Evolutionary conservation across 2,113 vertebrate genomes (phyloP).

Genomic region (Chascanopsetta lugubris): DNA sequence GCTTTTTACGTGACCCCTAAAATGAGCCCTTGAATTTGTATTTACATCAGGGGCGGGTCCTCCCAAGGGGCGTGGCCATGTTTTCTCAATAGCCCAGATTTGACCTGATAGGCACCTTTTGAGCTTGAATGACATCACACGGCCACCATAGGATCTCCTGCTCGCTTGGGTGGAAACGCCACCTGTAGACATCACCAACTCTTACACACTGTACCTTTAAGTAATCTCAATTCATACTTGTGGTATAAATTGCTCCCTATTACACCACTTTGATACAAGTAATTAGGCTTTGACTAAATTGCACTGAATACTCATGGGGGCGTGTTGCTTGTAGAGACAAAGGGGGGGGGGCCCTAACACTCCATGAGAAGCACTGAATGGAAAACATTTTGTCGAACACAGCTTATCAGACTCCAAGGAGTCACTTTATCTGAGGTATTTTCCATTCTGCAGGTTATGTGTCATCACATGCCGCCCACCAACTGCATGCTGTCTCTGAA

Average conservation of each 20-base stretch:
- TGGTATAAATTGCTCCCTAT: background rate
- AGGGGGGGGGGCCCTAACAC: conserved; percentile 53
- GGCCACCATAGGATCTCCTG: no score
- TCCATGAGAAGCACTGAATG: conserved; percentile 41
- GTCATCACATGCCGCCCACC: conserved; percentile 74
- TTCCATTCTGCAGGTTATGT: conserved; percentile 74
- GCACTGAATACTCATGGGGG: conserved; percentile 25
- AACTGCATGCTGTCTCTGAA: conserved; percentile 63
- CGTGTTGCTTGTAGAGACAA: conserved; percentile 44
- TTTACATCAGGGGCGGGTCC: no score
- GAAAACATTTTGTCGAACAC: conserved; percentile 54
- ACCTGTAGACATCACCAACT: no score
- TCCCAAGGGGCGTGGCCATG: no score
- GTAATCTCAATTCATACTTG: no score
- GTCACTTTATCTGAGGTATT: conserved; percentile 78
- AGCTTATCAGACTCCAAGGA: conserved; percentile 67
- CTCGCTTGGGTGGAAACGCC: no score
- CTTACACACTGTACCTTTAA: no score
- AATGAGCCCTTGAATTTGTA: no score
- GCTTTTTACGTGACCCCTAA: no score
- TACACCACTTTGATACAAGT: background rate
- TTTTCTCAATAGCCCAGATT: no score
- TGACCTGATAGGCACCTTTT: no score
- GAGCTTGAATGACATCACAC: no score
- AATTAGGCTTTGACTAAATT: background rate